phyloP scores from a whole-genome alignment of 1,140 invertebrate species.

The Drosophila albomicans region DNA sequence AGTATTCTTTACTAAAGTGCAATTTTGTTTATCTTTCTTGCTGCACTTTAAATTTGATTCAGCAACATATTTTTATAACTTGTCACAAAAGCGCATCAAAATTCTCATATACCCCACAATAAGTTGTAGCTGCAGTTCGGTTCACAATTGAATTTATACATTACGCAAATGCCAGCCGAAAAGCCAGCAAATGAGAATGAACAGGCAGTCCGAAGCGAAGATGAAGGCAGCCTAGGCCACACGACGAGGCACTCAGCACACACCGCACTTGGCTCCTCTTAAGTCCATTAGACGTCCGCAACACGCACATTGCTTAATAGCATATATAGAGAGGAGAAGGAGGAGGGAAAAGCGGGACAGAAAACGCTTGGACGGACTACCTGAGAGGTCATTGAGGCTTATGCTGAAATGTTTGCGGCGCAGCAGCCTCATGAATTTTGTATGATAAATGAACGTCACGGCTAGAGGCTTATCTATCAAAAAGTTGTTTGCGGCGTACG shows the following conservation, averaged over 20 bases:
- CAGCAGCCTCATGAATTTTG: conserved; percentile 74
- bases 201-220: conserved; percentile 15
- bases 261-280: conserved; percentile 1
- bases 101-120: background rate
- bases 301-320: conserved; percentile 45
- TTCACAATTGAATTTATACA: conserved; percentile 69
- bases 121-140: background rate
- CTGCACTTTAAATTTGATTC: background rate
- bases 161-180: conserved; percentile 62
- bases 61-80: background rate
- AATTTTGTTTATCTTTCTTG: no score
- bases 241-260: background rate
- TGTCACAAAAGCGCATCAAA: background rate
- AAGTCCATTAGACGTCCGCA: conserved; percentile 48
- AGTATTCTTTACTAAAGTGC: no score
- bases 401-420: conserved; percentile 54
- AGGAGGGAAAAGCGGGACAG: background rate
- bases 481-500: conserved; percentile 59
- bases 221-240: background rate
- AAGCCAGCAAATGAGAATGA: conserved; percentile 51
- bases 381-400: conserved; percentile 52
- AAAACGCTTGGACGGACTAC: conserved; percentile 21
- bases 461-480: conserved; percentile 71
- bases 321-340: background rate
- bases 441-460: conserved; percentile 81